These are phyloP conservation scores for Watsonalla cultraria DNA, from an alignment of 2,888 invertebrate species.

Conservation along the genomic window DNA sequence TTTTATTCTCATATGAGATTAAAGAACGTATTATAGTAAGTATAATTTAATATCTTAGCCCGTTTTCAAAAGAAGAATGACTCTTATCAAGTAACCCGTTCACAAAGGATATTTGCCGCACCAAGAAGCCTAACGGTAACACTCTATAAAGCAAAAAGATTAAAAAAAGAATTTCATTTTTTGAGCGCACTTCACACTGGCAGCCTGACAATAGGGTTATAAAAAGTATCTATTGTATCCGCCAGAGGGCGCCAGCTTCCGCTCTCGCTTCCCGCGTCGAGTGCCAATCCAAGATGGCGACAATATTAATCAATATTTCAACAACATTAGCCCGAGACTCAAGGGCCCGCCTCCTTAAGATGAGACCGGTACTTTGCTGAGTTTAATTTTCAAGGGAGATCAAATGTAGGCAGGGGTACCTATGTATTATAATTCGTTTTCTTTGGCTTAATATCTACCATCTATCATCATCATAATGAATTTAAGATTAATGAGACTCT, in stretches of 20 bases:
- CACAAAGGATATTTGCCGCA: constrained; percentile 2
- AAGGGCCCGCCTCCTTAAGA: constrained; percentile 53
- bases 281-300: constrained; percentile 70
- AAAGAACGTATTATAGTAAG: no score
- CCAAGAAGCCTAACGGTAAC: not conserved
- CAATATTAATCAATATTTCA: constrained; percentile 80
- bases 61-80: not conserved
- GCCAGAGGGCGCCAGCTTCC: constrained; percentile 47
- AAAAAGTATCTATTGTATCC: constrained; percentile 52
- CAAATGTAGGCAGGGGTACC: not conserved
- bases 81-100: not conserved
- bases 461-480: no score
- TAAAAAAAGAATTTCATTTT: constrained; percentile 27
- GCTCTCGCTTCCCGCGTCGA: constrained; percentile 51
- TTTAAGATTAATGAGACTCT: no score
- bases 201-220: constrained; percentile 49
- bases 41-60: no score
- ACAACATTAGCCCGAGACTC: constrained; percentile 61
- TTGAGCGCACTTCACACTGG: constrained; percentile 35
- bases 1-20: no score
- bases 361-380: constrained; percentile 57
- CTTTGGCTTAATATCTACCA: no score
- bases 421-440: no score
- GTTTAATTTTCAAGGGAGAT: constrained; percentile 12
- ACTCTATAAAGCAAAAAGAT: constrained; percentile 6